Base-by-base conservation (phyloP, 2,888 invertebrate species). In the Chelonus formosanus region DNA sequence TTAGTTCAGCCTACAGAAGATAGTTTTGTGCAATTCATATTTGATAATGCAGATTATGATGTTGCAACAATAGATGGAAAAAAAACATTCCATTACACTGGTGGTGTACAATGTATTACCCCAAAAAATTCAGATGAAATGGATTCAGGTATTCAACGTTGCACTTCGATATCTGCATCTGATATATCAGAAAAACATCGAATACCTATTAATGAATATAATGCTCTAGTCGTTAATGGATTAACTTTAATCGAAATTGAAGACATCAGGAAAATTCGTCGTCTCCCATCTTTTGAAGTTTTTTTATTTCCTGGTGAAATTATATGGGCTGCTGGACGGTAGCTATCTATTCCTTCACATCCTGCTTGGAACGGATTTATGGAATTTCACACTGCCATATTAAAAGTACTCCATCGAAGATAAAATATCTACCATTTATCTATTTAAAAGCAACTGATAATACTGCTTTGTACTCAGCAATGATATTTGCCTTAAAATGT, bases 21-120 rank as follows among this genome's bases (percentile, higher is more conserved):
- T 45, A 34, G 64, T 55, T 54, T 50, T 40, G 31, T 36, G 31
- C 63, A 63, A 8, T 63, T 4, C n/a, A n/a, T 63, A 8, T 55
- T 31, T n/a, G 63, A 63, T 34, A 63, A 56, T 63, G 45, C 55
- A 10, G 56, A 63, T 47, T 55, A 55, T 45, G 47, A 56, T 34
- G 8, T 45, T 0, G 4, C 6, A 6, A 63, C 34, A 7, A 54
- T 55, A 7, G 63, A 20, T 20, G 2, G 2, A 63, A 63, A 31
- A 47, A 63, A 63, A 45, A 55, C 63, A 3, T 55, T 54, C 3
- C 45, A 63, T 35, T 45, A 45, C 45, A 47, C 44, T n/a, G 56
- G 45, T 36, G 63, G 56, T 3, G 5, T 55, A 4, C 44, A 45
- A 32, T 5, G 5, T n/a, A 52, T 63, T n/a, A 55, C 54, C 4